phyloP scores from a whole-genome alignment of 1,140 invertebrate genomes.

The Euura lappo region DNA sequence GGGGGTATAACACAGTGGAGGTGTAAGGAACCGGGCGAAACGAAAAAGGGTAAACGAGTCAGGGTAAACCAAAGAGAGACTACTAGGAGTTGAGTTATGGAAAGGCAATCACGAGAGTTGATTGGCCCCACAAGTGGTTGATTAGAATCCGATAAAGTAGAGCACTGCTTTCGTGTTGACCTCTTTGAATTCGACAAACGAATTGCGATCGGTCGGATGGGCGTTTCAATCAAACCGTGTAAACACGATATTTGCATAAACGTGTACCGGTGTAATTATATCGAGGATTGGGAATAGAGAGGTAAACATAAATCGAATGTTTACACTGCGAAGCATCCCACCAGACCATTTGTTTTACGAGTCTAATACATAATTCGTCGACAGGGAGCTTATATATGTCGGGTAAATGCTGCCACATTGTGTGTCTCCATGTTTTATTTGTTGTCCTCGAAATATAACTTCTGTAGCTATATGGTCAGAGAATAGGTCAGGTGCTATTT shows the following conservation, averaged over 20 bases:
- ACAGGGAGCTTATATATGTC: neutral
- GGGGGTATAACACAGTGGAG: neutral
- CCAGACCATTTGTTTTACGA: conserved; percentile 4
- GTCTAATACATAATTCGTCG: conserved; percentile 1
- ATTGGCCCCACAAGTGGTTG: conserved; percentile 16
- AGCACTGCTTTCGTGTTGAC: conserved; percentile 9
- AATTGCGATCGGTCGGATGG: neutral
- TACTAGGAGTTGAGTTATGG: neutral
- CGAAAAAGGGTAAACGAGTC: neutral
- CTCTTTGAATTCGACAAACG: neutral
- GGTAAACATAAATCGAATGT: neutral
- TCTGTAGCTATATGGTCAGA: neutral
- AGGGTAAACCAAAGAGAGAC: too few species aligned
- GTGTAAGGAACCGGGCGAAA: neutral
- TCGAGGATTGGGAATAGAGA: neutral
- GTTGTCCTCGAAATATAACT: neutral
- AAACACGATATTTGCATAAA: conserved; percentile 3
- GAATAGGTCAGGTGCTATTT: conserved; percentile 1
- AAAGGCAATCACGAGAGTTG: conserved; percentile 11
- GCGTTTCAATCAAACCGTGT: neutral
- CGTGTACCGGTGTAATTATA: neutral
- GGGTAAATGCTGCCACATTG: neutral
- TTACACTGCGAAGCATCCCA: neutral
- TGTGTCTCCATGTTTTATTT: neutral
- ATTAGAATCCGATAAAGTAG: conserved; percentile 13